Evolutionary conservation across 2,888 invertebrate species (phyloP), one percentile per base, ranked within the genome.

Genomic region (Himalopsyche kuldschensis): DNA sequence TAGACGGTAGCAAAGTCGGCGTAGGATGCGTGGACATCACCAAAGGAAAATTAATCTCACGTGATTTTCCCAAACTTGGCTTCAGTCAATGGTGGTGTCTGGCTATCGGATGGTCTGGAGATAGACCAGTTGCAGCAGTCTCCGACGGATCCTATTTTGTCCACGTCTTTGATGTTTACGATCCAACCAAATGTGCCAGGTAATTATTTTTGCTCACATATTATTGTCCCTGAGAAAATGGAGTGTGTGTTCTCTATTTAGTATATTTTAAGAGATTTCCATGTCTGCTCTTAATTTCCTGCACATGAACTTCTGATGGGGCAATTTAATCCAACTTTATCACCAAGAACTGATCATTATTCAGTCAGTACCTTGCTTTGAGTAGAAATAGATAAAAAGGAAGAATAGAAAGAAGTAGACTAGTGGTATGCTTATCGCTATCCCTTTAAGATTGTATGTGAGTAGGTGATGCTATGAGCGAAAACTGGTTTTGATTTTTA

Each of bases 51-150:
- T 82, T 89, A 0, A 47, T 80, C n/a, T 24, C 41, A 30, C 15
- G 41, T n/a, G 46, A 15, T 35, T 31, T 89, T 15, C 88, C 88
- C 87, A 86, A 88, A 1, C 84, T 84, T 24, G 17, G 75, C 17
- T 88, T 88, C 84, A 87, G 86, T 84, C 87, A 88, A 4, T 87
- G 91, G 86, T 86, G 91, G 11, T 87, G 88, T 80, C 90, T 91
- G 0, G 88, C 91, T 0, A 84, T 92, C n/a, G 92, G 92, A 8
- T 88, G 88, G 87, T 90, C 89, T 82, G 88, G 90, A 78, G 89
- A 89, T 31, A 89, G 90, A 24, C 88, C 88, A 87, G 90, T 89
- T 89, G 92, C 90, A 75, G 91, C 91, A 15, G 87, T 92, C 27
- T 88, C 88, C 30, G 91, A 91, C 88, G 91, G 91, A 46, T 89